Evolutionary conservation across 2,888 invertebrate genomes (phyloP).

Genomic region (Eupithecia vulgata): DNA sequence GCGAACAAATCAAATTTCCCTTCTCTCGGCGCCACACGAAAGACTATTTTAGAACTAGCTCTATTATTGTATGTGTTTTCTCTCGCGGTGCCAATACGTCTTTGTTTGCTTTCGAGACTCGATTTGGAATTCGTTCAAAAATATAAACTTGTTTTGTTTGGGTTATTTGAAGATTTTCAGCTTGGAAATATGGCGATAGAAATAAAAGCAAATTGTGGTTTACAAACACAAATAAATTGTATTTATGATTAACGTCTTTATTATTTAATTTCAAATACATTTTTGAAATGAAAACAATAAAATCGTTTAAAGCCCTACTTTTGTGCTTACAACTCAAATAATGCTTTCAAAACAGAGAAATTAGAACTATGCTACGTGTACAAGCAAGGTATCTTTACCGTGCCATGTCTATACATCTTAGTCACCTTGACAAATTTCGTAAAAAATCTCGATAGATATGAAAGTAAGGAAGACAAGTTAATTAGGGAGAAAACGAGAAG

Average conservation of each 20-base stretch:
- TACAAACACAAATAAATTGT: neutral
- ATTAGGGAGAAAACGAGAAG: too few species aligned
- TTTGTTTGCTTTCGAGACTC: slow-evolving; percentile 39
- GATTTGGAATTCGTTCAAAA: slow-evolving; percentile 38
- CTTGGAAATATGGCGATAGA: neutral
- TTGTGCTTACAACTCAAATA: too few species aligned
- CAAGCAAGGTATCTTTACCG: too few species aligned
- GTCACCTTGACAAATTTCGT: too few species aligned
- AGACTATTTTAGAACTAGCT: slow-evolving; percentile 52
- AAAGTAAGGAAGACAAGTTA: too few species aligned
- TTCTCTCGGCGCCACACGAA: slow-evolving; percentile 47
- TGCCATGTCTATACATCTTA: too few species aligned
- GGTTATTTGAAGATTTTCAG: slow-evolving; percentile 25
- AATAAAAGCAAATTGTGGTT: slow-evolving; percentile 6
- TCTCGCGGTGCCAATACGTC: slow-evolving; percentile 29
- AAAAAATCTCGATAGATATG: too few species aligned
- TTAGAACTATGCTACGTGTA: too few species aligned
- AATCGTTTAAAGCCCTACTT: neutral
- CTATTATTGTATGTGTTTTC: slow-evolving; percentile 42
- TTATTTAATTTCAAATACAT: too few species aligned
- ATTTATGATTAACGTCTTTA: neutral
- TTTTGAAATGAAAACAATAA: neutral
- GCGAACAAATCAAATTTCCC: slow-evolving; percentile 64
- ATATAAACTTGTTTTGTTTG: slow-evolving; percentile 37
- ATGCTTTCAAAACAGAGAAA: too few species aligned